These are phyloP conservation scores for Seira ritae DNA, from an alignment of 2,888 invertebrate species.

Conservation along the genomic window DNA sequence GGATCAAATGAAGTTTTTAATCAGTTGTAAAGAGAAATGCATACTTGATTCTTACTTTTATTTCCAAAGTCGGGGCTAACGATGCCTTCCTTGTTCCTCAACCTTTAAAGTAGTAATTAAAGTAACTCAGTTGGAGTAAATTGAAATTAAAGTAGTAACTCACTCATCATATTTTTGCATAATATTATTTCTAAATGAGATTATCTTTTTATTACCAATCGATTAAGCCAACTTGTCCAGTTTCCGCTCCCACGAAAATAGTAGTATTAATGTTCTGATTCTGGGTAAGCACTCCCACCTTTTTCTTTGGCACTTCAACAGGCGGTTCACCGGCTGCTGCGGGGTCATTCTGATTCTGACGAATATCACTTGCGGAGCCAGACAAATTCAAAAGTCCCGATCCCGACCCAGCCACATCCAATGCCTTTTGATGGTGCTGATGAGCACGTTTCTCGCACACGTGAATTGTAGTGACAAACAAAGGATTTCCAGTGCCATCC, in stretches of 20 bases:
- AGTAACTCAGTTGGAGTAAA: too few relatives aligned
- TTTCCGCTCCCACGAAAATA: constrained; percentile 68
- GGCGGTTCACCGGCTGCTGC: not conserved
- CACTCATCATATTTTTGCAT: too few relatives aligned
- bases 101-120: constrained; percentile 24
- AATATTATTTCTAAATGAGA: too few relatives aligned
- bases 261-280: constrained; percentile 52
- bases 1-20: too few relatives aligned
- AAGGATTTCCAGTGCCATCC: constrained; percentile 30
- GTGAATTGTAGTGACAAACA: constrained; percentile 36
- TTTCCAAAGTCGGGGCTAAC: constrained; percentile 64
- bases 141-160: too few relatives aligned
- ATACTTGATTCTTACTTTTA: constrained; percentile 61
- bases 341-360: constrained; percentile 9
- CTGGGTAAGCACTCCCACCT: constrained; percentile 5
- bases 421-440: too few relatives aligned
- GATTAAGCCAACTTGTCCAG: constrained; percentile 64
- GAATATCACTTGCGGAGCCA: too few relatives aligned
- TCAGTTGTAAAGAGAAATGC: too few relatives aligned
- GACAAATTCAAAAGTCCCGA: too few relatives aligned
- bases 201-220: constrained; percentile 68
- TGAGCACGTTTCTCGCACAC: constrained; percentile 42
- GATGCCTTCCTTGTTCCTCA: constrained; percentile 68
- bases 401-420: too few relatives aligned
- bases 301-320: constrained; percentile 17